Conservation (phyloP, 2,888 invertebrate genomes). For the Agapetus fuscipes region DNA sequence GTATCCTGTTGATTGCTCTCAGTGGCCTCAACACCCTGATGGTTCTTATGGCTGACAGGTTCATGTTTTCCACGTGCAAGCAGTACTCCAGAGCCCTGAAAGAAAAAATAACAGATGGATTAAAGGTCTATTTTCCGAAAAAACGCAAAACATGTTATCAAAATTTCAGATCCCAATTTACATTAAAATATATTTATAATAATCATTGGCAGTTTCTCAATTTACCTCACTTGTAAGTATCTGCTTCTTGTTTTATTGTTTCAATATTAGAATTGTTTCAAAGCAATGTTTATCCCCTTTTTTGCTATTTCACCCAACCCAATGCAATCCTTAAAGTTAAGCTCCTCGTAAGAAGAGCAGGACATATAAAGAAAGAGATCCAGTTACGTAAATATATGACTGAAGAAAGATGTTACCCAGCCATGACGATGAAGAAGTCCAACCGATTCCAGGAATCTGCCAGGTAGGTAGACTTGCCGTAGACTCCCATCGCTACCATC, state of each 20-base stretch:
- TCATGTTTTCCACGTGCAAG: constrained; percentile 93
- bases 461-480: constrained; percentile 88
- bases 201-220: too few species aligned
- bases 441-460: constrained; percentile 98
- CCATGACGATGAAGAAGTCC: constrained; percentile 95
- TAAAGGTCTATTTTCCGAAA: background rate
- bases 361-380: too few species aligned
- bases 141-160: background rate
- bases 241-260: too few species aligned
- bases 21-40: constrained; percentile 94
- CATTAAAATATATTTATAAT: too few species aligned
- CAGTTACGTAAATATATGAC: too few species aligned
- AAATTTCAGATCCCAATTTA: background rate
- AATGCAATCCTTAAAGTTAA: too few species aligned
- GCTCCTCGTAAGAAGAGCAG: too few species aligned
- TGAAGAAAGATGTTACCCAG: constrained; percentile 86
- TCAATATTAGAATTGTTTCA: too few species aligned
- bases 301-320: too few species aligned
- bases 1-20: constrained; percentile 98
- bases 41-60: constrained; percentile 95
- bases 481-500: constrained; percentile 96
- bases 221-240: too few species aligned
- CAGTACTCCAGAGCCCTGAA: constrained; percentile 76
- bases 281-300: too few species aligned
- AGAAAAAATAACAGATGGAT: too few species aligned